Evolutionary conservation across 2,888 invertebrate species (phyloP), one percentile per base, ranked within the genome.

Genomic region (Eilema caniola): DNA sequence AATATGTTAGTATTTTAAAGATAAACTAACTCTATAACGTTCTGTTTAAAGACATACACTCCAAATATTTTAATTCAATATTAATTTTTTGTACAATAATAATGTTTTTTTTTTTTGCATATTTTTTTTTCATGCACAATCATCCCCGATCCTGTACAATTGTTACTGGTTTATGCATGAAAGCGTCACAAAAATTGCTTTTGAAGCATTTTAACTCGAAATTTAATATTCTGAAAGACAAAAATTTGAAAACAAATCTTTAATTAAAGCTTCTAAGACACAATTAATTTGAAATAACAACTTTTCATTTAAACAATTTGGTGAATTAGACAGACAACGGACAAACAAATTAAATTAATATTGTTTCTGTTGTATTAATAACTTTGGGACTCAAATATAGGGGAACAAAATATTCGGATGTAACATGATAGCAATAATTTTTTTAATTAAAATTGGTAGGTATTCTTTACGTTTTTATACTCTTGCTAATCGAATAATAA

Each of bases 281-380:
- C 69, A 33, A 75, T 75, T 74, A 57, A 71, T 64, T 59, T 62
- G 66, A 16, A n/a, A 20, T 66, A 78, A 78, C 63, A 24, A 65
- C 62, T 62, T 25, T 72, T 74, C 53, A 72, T 70, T 62, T 28
- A 28, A 63, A 60, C 66, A 76, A 71, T 70, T 64, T 28, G 62
- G 57, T 67, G 31, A 71, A 65, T 71, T 24, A 37, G 10, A 31
- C 14, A 57, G 57, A n/a, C 53, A 24, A 53, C 33, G 65, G 16
- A 57, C 12, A 25, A 60, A 56, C 24, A 63, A 41, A 62, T 56
- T 23, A 33, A 62, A 33, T 67, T 37, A 67, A 67, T 24, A 28
- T 64, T 59, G 59, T 66, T n/a, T 23, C 24, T 37, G 20, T 59
- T n/a, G 16, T 41, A 59, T 41, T 59, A 41, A 60, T 20, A 67